A percentile compares a stretch with the other conserved stretches of the same genome.
These are phyloP conservation scores for Argynnis bischoffii DNA, from an alignment of 2,888 invertebrate species.

Conservation along the genomic window DNA sequence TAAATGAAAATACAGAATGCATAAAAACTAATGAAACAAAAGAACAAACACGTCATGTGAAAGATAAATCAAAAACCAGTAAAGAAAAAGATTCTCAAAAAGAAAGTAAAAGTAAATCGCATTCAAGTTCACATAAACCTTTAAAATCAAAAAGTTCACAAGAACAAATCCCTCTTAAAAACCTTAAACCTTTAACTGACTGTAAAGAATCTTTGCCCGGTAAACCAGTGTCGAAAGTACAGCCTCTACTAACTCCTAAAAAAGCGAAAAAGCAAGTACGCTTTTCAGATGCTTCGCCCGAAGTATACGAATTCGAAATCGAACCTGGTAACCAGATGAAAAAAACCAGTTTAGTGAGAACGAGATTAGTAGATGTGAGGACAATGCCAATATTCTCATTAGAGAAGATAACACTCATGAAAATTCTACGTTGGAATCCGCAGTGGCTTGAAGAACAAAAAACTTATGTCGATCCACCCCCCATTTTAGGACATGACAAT, in stretches of 20 bases:
- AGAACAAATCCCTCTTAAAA: slow-evolving; percentile 51
- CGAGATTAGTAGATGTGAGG: slow-evolving; percentile 53
- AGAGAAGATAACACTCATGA: slow-evolving; percentile 76
- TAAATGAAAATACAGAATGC: not conserved
- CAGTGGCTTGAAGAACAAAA: slow-evolving; percentile 84
- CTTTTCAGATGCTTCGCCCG: slow-evolving; percentile 57
- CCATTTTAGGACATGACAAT: slow-evolving; percentile 75
- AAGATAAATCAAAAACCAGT: slow-evolving; percentile 11
- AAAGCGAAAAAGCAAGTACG: slow-evolving; percentile 61
- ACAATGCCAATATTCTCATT: slow-evolving; percentile 62
- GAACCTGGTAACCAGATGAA: slow-evolving; percentile 69
- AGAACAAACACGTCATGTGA: slow-evolving; percentile 12
- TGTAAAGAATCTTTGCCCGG: slow-evolving; percentile 44
- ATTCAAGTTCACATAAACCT: slow-evolving; percentile 8
- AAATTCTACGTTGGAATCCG: slow-evolving; percentile 85
- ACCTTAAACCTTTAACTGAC: slow-evolving; percentile 55
- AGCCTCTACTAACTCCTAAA: slow-evolving; percentile 51
- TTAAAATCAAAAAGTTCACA: slow-evolving; percentile 7
- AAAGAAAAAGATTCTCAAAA: slow-evolving; percentile 19
- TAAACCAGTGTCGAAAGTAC: slow-evolving; percentile 64
- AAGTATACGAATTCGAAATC: slow-evolving; percentile 61
- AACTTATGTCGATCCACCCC: slow-evolving; percentile 75
- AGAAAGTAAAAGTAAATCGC: slow-evolving; percentile 19
- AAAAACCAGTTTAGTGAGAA: slow-evolving; percentile 62
- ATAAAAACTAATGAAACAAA: slow-evolving; percentile 14